These are phyloP conservation scores for Ailurus styani DNA, from an alignment of 2,113 vertebrate genomes.

Conservation along the genomic window DNA sequence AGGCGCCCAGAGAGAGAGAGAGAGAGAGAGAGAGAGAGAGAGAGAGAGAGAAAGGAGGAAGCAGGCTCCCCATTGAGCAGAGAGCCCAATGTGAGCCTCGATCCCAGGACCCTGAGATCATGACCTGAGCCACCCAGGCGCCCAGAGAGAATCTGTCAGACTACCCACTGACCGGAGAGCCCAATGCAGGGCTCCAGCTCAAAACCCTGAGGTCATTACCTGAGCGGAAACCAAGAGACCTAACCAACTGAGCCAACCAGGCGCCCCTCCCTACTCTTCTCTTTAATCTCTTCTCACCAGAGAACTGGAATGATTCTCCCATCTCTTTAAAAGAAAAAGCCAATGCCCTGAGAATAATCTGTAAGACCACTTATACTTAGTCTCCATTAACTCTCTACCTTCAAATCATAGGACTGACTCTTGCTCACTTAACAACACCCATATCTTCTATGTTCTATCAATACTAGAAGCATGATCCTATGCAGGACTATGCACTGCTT, in stretches of 20 bases:
- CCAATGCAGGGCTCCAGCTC: not conserved
- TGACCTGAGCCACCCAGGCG: no score
- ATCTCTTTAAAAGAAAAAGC: not conserved
- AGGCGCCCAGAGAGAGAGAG: no score
- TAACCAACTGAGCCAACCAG: not conserved
- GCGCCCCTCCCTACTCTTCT: not conserved
- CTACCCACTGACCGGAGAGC: not conserved
- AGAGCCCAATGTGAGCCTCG: no score
- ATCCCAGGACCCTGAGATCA: no score
- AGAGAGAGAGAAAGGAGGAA: no score
- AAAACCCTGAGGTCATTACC: not conserved
- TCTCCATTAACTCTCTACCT: not conserved
- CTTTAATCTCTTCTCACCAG: not conserved
- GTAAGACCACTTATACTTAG: not conserved
- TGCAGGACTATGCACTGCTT: not conserved
- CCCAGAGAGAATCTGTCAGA: no score
- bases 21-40: no score
- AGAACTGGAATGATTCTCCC: not conserved
- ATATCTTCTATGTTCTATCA: not conserved
- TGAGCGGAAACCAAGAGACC: not conserved
- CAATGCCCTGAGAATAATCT: not conserved
- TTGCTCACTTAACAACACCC: not conserved
- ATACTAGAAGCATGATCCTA: rapidly evolving
- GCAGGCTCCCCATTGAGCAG: no score
- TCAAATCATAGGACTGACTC: not conserved